Conservation (phyloP, 2,888 invertebrate species). For the Syrphus vitripennis region DNA sequence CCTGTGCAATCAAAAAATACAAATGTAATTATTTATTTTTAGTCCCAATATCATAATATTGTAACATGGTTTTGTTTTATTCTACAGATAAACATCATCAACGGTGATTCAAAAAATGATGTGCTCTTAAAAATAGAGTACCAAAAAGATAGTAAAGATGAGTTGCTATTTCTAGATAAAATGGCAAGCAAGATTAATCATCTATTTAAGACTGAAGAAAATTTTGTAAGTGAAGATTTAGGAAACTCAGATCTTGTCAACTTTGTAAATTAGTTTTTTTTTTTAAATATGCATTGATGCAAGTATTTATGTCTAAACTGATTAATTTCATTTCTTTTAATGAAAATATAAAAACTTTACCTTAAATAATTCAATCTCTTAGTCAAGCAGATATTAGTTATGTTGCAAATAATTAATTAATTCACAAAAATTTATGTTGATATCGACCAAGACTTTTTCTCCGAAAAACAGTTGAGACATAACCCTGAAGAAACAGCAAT, state of each 20-base stretch:
- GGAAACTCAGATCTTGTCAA: slow-evolving; percentile 43
- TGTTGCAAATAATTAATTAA: no score
- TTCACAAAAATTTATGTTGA: no score
- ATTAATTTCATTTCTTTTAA: neutral
- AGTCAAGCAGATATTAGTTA: no score
- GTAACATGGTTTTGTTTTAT: neutral
- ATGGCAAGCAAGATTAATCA: slow-evolving; percentile 58
- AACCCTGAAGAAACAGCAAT: no score
- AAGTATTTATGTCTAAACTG: neutral
- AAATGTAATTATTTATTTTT: neutral
- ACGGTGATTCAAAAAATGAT: slow-evolving; percentile 19
- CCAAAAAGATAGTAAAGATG: slow-evolving; percentile 38
- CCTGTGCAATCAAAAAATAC: neutral
- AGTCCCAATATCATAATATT: neutral
- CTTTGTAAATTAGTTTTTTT: slow-evolving; percentile 42
- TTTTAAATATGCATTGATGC: no score
- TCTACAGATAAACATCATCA: neutral
- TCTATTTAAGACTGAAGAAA: slow-evolving; percentile 67
- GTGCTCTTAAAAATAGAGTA: slow-evolving; percentile 34
- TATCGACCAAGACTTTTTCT: no score
- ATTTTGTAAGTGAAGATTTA: slow-evolving; percentile 36
- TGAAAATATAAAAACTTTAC: no score
- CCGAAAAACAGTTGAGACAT: no score
- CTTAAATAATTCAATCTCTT: no score
- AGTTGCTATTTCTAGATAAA: slow-evolving; percentile 51